Evolutionary conservation across 2,113 vertebrate genomes (phyloP).

Genomic region (Phylloscopus whistleri): DNA sequence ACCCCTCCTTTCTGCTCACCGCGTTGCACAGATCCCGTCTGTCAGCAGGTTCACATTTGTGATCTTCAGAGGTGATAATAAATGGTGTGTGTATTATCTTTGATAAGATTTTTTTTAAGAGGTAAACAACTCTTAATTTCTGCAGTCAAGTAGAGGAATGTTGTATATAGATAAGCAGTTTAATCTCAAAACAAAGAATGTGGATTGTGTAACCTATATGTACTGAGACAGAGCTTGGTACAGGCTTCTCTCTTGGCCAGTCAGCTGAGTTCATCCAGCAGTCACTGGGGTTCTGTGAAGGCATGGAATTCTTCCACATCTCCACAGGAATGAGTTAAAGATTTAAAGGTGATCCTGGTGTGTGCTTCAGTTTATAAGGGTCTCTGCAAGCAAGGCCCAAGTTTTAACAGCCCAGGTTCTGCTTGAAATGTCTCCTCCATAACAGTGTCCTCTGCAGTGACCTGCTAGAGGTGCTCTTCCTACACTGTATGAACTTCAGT

Average conservation of each 20-base stretch:
- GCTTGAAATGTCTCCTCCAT: background rate
- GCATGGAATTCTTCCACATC: background rate
- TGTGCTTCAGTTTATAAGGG: background rate
- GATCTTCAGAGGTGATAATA: background rate
- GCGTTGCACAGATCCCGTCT: background rate
- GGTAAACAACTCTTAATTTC: background rate
- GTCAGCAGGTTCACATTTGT: background rate
- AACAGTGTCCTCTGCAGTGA: background rate
- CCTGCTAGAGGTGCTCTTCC: background rate
- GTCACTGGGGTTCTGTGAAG: fast-evolving
- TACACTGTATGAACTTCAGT: background rate
- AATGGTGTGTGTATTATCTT: background rate
- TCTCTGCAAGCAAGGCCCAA: background rate
- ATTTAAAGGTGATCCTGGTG: background rate
- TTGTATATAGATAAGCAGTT: background rate
- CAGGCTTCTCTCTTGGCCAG: background rate
- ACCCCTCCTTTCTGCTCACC: background rate
- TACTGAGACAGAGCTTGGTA: background rate
- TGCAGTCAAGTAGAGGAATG: background rate
- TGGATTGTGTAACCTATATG: background rate
- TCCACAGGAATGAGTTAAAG: background rate
- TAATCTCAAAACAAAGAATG: background rate
- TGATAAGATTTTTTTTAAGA: background rate
- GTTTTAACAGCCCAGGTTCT: background rate
- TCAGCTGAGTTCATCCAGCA: background rate